Percentiles rank a stretch among this genome's conserved stretches.
These are phyloP conservation scores for Lasioglossum calceatum DNA, from an alignment of 2,888 invertebrate genomes.

Conservation along the genomic window DNA sequence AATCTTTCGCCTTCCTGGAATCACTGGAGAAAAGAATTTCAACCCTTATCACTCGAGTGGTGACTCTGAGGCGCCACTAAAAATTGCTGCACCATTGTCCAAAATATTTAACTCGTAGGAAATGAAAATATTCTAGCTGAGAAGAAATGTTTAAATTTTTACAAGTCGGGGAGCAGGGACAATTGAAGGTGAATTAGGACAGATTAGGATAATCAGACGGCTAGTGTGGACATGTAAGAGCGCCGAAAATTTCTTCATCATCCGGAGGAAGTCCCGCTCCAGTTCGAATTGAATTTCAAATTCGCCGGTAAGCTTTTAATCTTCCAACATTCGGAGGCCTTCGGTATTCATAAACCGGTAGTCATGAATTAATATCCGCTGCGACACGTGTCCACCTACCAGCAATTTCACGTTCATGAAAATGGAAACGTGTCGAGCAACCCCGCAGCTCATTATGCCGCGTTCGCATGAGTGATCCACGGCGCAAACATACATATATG, in stretches of 20 bases:
- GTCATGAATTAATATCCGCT: neutral
- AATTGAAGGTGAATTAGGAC: neutral
- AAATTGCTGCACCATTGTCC: too few relatives aligned
- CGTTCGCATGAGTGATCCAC: neutral
- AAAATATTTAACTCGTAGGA: too few relatives aligned
- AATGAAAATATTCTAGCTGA: too few relatives aligned
- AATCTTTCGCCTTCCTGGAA: neutral
- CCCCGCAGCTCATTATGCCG: slow-evolving; percentile 9
- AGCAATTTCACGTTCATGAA: slow-evolving; percentile 1
- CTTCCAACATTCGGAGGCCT: neutral
- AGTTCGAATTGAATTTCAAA: slow-evolving; percentile 5
- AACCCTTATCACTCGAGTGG: too few relatives aligned
- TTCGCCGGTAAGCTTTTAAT: neutral
- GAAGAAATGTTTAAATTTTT: too few relatives aligned
- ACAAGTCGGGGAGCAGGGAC: neutral
- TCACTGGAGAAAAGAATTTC: neutral
- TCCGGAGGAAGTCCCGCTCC: neutral
- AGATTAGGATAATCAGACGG: neutral
- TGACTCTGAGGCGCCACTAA: too few relatives aligned
- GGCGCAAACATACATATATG: neutral
- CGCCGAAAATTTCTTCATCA: neutral
- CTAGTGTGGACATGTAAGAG: neutral
- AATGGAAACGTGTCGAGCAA: neutral
- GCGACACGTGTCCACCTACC: neutral
- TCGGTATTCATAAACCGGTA: neutral